These are phyloP conservation scores for Peromyscus melanophrys DNA, from an alignment of 2,797 vertebrate species.

Conservation along the genomic window DNA sequence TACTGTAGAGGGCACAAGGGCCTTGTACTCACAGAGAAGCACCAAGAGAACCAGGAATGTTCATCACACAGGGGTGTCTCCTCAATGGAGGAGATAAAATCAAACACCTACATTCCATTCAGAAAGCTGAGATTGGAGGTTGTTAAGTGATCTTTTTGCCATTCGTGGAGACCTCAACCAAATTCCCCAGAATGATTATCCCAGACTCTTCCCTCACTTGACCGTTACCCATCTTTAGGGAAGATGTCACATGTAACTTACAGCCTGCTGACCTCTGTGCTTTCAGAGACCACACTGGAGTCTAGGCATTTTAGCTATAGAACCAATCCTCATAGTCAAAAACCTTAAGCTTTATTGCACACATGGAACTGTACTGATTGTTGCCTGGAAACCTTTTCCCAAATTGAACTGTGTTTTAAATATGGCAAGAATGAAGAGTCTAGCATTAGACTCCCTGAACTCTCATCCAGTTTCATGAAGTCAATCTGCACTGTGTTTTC, in stretches of 20 bases:
- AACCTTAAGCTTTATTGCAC: not conserved
- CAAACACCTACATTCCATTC: not conserved
- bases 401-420: not conserved
- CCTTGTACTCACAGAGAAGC: not conserved
- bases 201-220: too few relatives aligned
- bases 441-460: not conserved
- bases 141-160: not conserved
- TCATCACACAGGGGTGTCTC: not conserved
- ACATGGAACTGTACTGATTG: not conserved
- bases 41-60: not conserved
- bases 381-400: not conserved
- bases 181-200: not conserved
- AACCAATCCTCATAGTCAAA: not conserved
- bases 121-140: not conserved
- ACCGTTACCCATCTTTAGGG: not conserved
- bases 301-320: not conserved
- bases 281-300: not conserved
- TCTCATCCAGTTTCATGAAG: not conserved
- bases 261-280: not conserved
- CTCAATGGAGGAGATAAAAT: not conserved
- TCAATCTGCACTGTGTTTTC: too few relatives aligned
- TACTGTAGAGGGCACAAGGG: not conserved
- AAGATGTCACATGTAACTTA: not conserved
- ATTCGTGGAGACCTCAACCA: too few relatives aligned
- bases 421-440: not conserved